A percentile compares a stretch with the other conserved stretches of the same genome.
Evolutionary conservation across 1,140 invertebrate species (phyloP).

Genomic region (Steinernema khuongi): DNA sequence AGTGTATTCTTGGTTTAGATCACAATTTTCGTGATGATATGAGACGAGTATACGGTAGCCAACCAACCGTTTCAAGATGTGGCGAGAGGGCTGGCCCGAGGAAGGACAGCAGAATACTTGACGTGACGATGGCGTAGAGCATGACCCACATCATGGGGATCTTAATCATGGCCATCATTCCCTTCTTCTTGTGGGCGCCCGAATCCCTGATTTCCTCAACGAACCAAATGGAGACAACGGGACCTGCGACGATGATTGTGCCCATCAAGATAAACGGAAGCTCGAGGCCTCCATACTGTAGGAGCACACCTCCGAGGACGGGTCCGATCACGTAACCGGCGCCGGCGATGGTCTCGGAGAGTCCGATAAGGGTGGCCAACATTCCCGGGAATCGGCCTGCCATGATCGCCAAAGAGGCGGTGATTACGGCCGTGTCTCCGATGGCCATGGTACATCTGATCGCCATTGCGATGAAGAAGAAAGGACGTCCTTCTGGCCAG

Average conservation of each 20-base stretch:
- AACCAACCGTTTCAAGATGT: not conserved
- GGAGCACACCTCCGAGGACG: not conserved
- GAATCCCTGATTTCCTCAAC: not conserved
- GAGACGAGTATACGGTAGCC: not conserved
- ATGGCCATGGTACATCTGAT: not conserved
- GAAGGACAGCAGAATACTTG: not conserved
- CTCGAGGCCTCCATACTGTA: not conserved
- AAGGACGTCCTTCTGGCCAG: not conserved
- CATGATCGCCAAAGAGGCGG: not conserved
- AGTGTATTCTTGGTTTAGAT: too few species aligned
- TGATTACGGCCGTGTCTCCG: not conserved
- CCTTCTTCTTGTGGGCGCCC: not conserved
- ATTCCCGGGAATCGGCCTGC: not conserved
- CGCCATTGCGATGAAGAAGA: not conserved
- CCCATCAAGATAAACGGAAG: not conserved
- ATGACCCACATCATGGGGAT: not conserved
- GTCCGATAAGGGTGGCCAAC: not conserved
- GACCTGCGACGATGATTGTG: not conserved
- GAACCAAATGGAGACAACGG: not conserved
- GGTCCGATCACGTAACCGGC: not conserved
- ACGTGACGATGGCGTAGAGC: not conserved
- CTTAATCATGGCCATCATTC: conserved; percentile 1
- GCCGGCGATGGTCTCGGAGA: not conserved
- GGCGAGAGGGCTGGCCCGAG: not conserved
- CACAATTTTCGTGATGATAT: too few species aligned